Percentiles rank a stretch among this genome's conserved stretches.
Conservation (phyloP, 2,113 vertebrate species). For the Arizona elegans region DNA sequence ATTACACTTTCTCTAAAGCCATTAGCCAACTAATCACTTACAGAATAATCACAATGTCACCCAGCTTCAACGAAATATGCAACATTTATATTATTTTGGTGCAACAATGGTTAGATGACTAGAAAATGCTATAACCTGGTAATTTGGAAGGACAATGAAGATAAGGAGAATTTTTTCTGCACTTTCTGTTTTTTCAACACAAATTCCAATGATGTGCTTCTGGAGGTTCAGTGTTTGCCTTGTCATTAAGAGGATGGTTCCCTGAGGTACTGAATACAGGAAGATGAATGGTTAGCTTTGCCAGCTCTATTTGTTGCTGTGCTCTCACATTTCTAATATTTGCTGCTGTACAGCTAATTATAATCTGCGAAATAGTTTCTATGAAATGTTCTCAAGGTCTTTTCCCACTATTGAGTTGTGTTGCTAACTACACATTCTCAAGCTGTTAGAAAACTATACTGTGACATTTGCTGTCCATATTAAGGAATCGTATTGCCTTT, state of each 20-base stretch:
- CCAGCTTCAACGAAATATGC: not conserved
- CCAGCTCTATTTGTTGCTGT: not conserved
- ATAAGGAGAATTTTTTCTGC: not conserved
- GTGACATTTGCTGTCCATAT: not conserved
- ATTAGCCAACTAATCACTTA: not conserved
- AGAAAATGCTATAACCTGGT: not conserved
- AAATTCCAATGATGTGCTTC: not conserved
- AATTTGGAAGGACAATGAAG: not conserved
- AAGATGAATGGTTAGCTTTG: not conserved
- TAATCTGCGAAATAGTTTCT: not conserved
- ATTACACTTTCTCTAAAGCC: not conserved
- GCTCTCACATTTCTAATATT: not conserved
- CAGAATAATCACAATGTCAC: not conserved
- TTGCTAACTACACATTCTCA: not conserved
- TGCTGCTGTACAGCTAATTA: not conserved
- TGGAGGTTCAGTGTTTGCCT: not conserved
- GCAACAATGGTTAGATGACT: not conserved
- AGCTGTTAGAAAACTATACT: not conserved
- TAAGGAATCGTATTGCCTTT: not conserved
- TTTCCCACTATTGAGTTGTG: not conserved
- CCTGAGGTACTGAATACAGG: too few relatives aligned
- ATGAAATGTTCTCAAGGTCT: not conserved
- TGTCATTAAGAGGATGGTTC: not conserved
- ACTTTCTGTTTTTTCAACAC: not conserved
- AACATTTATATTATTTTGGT: not conserved